Base-by-base conservation (phyloP, 2,888 invertebrate genomes). In the Drosophila nigricruria region DNA sequence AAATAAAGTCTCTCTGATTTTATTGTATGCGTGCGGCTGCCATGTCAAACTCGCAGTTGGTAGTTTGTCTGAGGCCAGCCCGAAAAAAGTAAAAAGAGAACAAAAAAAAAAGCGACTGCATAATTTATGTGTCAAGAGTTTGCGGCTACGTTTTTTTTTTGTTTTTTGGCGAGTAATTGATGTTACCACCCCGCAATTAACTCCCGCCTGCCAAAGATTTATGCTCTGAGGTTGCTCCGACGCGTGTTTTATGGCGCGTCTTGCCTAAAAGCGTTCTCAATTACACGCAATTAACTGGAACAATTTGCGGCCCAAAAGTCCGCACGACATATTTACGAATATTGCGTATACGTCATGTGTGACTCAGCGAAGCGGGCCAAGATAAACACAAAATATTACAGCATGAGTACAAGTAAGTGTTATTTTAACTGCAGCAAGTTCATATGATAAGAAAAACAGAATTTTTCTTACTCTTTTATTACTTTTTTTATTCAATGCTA, bases 111-210 rank as follows among this genome's bases (percentile, higher is more conserved):
- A 75, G 74, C 83, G 73, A 79, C 79, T 89, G 79, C 84, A 81
- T 84, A 89, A 84, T 84, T 84, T 84, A 84, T 84, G 84, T 67
- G 71, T 73, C 68, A 67, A 86, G 73, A 70, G 69, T 58, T 84
- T 86, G 89, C 65, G 87, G 84, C 81, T 59, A 64, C 65, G 59
- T 65, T 66, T n/a, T 36, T 8, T 36, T n/a, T 18, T 38, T 38
- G n/a, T 38, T 69, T 65, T 64, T 63, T 58, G 23, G 45, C 32
- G 52, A 67, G 81, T 88, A 88, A 88, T 84, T 84, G 81, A 84
- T 88, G 83, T 83, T 83, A 64, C 84, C 84, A 75, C 82, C 75
- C 73, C 70, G 79, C 83, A 87, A 84, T 84, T 87, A 84, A 88
- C 81, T 74, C 45, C 59, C 58, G 64, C 50, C 77, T 63, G 81